Evolutionary conservation across 2,113 vertebrate genomes (phyloP).

Genomic region (Rousettus leschenaultii): DNA sequence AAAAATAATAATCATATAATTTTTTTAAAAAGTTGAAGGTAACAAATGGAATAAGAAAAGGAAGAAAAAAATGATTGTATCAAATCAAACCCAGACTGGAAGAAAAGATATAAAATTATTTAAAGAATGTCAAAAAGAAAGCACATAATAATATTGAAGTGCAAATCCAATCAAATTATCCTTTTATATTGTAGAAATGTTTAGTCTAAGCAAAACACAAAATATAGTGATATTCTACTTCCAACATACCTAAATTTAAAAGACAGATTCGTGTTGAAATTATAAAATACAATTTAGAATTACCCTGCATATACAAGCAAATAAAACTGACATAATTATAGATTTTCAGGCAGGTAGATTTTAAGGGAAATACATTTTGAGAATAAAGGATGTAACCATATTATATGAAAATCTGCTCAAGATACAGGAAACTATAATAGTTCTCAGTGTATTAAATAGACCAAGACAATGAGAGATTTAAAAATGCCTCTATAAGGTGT

Average conservation of each 20-base stretch:
- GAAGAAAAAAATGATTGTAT: background rate
- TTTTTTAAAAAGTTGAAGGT: background rate
- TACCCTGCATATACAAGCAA: background rate
- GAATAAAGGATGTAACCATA: background rate
- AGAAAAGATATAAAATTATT: background rate
- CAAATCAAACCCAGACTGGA: background rate
- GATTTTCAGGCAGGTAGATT: background rate
- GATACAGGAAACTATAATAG: background rate
- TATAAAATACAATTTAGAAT: background rate
- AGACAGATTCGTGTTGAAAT: background rate
- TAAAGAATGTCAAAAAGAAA: background rate
- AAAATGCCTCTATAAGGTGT: background rate
- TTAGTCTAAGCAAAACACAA: background rate
- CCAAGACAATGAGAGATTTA: background rate
- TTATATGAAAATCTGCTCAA: background rate
- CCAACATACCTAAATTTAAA: background rate
- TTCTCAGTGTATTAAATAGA: background rate
- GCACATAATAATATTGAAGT: background rate
- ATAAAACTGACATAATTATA: background rate
- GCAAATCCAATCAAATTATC: background rate
- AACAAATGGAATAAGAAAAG: background rate
- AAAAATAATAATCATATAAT: background rate
- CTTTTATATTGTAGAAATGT: background rate
- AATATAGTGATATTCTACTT: background rate
- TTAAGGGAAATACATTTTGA: background rate